Conservation (phyloP, 1,140 invertebrate genomes). For the Neodiprion pinetum region DNA sequence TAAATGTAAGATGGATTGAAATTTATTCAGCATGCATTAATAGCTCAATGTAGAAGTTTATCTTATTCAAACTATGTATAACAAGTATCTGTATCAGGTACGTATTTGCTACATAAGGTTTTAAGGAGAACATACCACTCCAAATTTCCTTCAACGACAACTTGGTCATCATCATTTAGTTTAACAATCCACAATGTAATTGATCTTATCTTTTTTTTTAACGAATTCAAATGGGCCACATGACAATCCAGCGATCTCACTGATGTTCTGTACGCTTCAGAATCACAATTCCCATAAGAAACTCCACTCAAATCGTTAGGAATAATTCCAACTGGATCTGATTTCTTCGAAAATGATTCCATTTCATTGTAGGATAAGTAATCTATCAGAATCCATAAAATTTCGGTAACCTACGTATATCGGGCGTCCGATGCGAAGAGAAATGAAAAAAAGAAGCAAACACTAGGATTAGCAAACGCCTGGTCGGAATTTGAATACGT, state of each 20-base stretch:
- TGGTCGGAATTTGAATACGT: too few relatives aligned
- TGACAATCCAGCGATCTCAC: neutral
- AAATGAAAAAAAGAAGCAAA: too few relatives aligned
- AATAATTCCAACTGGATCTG: too few relatives aligned
- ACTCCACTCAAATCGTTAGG: too few relatives aligned
- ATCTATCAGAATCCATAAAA: too few relatives aligned
- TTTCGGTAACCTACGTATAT: too few relatives aligned
- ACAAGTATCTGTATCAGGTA: conserved; percentile 9
- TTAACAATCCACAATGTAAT: conserved; percentile 46
- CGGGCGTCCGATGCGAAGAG: too few relatives aligned
- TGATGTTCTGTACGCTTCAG: too few relatives aligned
- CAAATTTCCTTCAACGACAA: conserved; percentile 49
- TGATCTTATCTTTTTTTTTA: conserved; percentile 1
- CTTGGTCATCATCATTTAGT: conserved; percentile 38
- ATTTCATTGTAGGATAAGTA: too few relatives aligned
- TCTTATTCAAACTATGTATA: neutral
- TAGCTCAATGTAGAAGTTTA: neutral
- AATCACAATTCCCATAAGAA: too few relatives aligned
- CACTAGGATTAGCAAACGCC: too few relatives aligned
- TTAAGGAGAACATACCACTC: conserved; percentile 31
- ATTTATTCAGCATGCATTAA: neutral
- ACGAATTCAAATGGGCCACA: conserved; percentile 8
- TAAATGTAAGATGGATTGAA: neutral
- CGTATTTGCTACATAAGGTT: conserved; percentile 5
- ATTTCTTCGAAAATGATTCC: too few relatives aligned